These are phyloP conservation scores for Myiozetetes cayanensis DNA, from an alignment of 2,113 vertebrate genomes.

Conservation along the genomic window DNA sequence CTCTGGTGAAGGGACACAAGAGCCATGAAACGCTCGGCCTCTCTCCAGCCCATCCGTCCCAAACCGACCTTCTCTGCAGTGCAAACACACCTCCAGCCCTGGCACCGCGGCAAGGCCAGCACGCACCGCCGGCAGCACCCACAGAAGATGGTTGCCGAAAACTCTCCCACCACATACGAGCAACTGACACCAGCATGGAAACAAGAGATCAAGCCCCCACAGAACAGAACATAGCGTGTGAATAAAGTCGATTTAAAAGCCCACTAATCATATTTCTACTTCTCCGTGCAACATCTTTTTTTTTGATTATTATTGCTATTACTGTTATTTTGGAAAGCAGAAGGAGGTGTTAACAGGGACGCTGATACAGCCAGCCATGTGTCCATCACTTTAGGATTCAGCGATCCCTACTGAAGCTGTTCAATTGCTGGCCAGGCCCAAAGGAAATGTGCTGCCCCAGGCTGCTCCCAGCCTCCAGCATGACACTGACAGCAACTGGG, in stretches of 20 bases:
- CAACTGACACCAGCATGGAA: background rate
- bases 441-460: conserved; percentile 37
- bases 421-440: conserved; percentile 48
- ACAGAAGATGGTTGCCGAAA: conserved; percentile 9
- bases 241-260: conserved; percentile 20
- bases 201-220: background rate
- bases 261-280: background rate
- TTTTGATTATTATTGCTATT: background rate
- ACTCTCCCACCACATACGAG: background rate
- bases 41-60: background rate
- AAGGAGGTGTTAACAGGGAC: background rate
- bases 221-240: background rate
- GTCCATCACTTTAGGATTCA: conserved; percentile 19
- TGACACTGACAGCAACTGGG: conserved; percentile 42
- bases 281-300: background rate
- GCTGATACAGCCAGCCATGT: background rate
- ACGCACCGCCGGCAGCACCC: background rate
- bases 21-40: background rate
- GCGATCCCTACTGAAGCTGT: conserved; percentile 9
- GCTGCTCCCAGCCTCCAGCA: conserved; percentile 51
- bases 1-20: background rate
- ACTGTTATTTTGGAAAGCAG: background rate
- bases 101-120: background rate
- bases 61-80: background rate
- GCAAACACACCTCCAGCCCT: background rate